phyloP scores from a whole-genome alignment of 2,797 vertebrate species.

The Erithacus rubecula region DNA sequence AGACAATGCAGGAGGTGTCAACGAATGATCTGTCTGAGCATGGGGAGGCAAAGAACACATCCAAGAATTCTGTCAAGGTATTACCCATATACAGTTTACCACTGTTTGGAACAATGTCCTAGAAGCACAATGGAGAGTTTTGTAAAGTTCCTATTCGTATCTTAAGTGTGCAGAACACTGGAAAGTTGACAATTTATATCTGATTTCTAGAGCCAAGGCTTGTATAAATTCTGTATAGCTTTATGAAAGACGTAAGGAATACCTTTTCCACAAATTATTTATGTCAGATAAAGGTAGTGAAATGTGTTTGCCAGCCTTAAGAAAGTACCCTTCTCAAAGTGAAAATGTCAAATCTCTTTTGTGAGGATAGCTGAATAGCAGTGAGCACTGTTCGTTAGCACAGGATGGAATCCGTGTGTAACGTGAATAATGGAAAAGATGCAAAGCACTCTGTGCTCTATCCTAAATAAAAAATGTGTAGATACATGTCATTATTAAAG shows the following conservation, averaged over 20 bases:
- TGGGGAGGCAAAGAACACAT: background rate
- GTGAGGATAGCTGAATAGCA: background rate
- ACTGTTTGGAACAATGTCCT: background rate
- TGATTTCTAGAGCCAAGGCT: background rate
- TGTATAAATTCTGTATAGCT: background rate
- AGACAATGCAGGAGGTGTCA: background rate
- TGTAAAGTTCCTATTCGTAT: background rate
- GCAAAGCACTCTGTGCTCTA: background rate
- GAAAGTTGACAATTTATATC: background rate
- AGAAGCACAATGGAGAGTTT: background rate
- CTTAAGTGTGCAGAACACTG: background rate
- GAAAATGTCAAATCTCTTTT: background rate
- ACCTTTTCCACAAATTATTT: background rate
- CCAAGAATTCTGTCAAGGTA: conserved; percentile 51
- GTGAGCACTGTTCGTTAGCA: background rate
- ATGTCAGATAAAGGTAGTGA: background rate
- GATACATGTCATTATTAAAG: background rate
- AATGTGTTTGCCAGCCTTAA: background rate
- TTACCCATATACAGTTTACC: background rate
- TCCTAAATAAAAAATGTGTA: background rate
- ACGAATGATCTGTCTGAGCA: background rate
- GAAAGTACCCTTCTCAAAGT: background rate
- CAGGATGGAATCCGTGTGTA: background rate
- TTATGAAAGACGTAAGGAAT: background rate
- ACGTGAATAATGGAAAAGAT: background rate